Conservation (phyloP, 2,888 invertebrate genomes). For the Crioceris asparagi region DNA sequence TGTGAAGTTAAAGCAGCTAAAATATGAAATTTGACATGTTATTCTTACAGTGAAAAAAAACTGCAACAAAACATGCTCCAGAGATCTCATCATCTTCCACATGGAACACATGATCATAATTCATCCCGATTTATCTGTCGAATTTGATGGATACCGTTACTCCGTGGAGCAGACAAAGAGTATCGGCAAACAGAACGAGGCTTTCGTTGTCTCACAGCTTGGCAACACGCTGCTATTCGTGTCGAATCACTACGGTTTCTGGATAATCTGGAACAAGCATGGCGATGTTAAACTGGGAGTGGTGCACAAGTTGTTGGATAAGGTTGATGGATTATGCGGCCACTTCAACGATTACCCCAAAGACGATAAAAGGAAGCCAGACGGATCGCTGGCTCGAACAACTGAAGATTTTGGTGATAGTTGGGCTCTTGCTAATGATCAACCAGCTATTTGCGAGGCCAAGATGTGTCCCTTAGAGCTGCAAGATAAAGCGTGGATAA, state of each 20-base stretch:
- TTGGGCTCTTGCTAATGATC: constrained; percentile 52
- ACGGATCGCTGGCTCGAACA: constrained; percentile 49
- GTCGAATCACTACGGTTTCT: constrained; percentile 61
- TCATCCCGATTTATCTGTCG: constrained; percentile 53
- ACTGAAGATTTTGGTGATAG: constrained; percentile 65
- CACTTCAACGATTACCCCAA: constrained; percentile 53
- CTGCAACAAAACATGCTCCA: constrained; percentile 50
- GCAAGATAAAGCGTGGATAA: constrained; percentile 53
- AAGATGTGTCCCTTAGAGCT: constrained; percentile 50
- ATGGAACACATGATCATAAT: constrained; percentile 48
- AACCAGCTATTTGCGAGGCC: constrained; percentile 45
- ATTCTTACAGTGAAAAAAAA: constrained; percentile 47
- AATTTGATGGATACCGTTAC: constrained; percentile 56
- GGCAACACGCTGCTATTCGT: constrained; percentile 60
- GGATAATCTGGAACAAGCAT: constrained; percentile 57
- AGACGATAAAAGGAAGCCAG: constrained; percentile 64
- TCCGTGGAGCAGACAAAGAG: constrained; percentile 48
- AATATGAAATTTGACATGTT: background rate
- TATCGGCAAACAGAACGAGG: constrained; percentile 49
- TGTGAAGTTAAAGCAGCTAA: background rate
- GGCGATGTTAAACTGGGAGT: constrained; percentile 58
- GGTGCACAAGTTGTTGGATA: constrained; percentile 47
- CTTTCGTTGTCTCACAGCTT: constrained; percentile 55
- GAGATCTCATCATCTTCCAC: constrained; percentile 53
- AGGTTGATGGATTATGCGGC: constrained; percentile 73